Evolutionary conservation across 2,113 vertebrate species (phyloP).

Genomic region (Solea senegalensis): DNA sequence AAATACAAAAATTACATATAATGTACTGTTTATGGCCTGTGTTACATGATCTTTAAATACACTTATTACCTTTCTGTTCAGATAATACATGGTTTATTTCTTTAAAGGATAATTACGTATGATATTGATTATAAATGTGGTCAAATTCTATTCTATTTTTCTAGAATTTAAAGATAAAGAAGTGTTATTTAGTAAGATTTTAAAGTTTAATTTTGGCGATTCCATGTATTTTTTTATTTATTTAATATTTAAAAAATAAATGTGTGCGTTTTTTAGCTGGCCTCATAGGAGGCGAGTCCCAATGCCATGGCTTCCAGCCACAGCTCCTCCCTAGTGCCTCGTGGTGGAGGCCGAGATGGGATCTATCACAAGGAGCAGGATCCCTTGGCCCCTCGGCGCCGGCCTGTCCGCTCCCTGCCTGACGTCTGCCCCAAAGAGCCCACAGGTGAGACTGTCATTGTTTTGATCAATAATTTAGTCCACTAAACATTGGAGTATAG

Average conservation of each 20-base stretch:
- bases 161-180: too few species aligned
- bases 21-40: too few species aligned
- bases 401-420: slow-evolving; percentile 87
- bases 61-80: too few species aligned
- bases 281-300: slow-evolving; percentile 84
- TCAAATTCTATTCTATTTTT: neutral
- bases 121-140: neutral
- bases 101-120: neutral
- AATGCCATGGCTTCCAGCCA: slow-evolving; percentile 96
- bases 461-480: too few species aligned
- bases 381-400: slow-evolving; percentile 74
- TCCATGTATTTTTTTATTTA: too few species aligned
- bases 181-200: too few species aligned
- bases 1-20: too few species aligned
- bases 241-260: too few species aligned
- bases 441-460: slow-evolving; percentile 76
- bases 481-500: too few species aligned
- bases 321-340: slow-evolving; percentile 91
- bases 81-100: too few species aligned
- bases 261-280: slow-evolving; percentile 58
- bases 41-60: too few species aligned
- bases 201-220: too few species aligned
- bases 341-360: slow-evolving; percentile 84
- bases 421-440: slow-evolving; percentile 98
- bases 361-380: slow-evolving; percentile 90